phyloP scores from a whole-genome alignment of 2,888 invertebrate species.

The Thyatira batis region DNA sequence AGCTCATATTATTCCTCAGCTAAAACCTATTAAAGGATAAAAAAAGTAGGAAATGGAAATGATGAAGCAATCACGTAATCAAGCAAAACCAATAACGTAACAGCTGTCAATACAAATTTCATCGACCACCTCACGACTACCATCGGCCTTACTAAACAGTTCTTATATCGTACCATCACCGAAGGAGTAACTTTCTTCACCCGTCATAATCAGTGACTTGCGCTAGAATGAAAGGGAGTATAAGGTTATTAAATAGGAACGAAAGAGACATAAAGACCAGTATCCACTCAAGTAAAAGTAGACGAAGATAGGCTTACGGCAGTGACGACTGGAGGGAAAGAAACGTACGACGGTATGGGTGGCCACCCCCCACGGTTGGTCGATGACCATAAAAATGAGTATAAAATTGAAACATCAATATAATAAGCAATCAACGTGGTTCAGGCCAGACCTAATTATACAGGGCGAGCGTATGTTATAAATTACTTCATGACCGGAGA shows the following conservation, averaged over 20 bases:
- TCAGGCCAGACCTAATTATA: slow-evolving; percentile 75
- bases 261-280: slow-evolving; percentile 53
- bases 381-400: slow-evolving; percentile 83
- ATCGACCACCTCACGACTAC: slow-evolving; percentile 27
- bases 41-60: background rate
- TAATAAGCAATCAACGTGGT: slow-evolving; percentile 80
- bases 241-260: slow-evolving; percentile 16
- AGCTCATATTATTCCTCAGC: no score
- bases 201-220: slow-evolving; percentile 60
- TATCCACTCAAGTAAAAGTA: slow-evolving; percentile 52
- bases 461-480: slow-evolving; percentile 71
- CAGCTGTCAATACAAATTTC: slow-evolving; percentile 55
- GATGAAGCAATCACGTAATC: background rate
- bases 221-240: slow-evolving; percentile 37
- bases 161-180: slow-evolving; percentile 35
- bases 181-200: slow-evolving; percentile 70
- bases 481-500: slow-evolving; percentile 68
- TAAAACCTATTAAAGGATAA: background rate
- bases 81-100: slow-evolving; percentile 30
- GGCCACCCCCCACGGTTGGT: slow-evolving; percentile 83
- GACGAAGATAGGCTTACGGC: slow-evolving; percentile 58
- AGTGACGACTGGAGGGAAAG: slow-evolving; percentile 40
- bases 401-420: slow-evolving; percentile 83
- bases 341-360: slow-evolving; percentile 64
- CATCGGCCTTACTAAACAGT: slow-evolving; percentile 19